Percentiles rank a stretch among this genome's conserved stretches.
These are phyloP conservation scores for Hoplodrina blanda DNA, from an alignment of 2,888 invertebrate species.

Conservation along the genomic window DNA sequence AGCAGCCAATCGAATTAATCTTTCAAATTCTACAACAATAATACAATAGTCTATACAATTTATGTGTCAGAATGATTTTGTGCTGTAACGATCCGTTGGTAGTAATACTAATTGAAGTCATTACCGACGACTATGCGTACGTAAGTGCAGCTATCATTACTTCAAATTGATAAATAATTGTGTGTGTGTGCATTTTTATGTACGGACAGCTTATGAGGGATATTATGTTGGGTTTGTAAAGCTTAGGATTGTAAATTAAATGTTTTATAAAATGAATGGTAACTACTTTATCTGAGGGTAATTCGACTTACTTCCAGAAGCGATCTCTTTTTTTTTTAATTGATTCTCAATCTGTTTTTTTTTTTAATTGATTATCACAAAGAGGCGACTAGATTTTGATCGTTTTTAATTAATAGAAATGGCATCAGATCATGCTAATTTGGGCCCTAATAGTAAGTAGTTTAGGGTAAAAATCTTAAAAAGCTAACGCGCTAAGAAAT, in stretches of 20 bases:
- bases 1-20: constrained; percentile 58
- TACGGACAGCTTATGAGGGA: constrained; percentile 29
- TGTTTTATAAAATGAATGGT: too few relatives aligned
- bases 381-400: too few relatives aligned
- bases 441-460: too few relatives aligned
- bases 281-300: too few relatives aligned
- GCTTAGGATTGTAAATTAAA: not conserved
- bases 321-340: too few relatives aligned
- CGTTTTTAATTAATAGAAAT: too few relatives aligned
- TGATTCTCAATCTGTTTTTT: too few relatives aligned
- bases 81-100: constrained; percentile 42
- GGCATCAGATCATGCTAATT: too few relatives aligned
- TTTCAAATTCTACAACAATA: constrained; percentile 50
- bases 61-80: constrained; percentile 59
- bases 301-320: too few relatives aligned
- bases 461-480: too few relatives aligned
- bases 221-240: constrained; percentile 4
- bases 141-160: constrained; percentile 77
- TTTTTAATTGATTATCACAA: too few relatives aligned
- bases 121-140: constrained; percentile 68
- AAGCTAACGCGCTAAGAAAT: too few relatives aligned
- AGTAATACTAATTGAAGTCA: constrained; percentile 77
- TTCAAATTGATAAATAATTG: constrained; percentile 87
- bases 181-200: constrained; percentile 70
- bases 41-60: constrained; percentile 54